Conservation (phyloP, 2,888 invertebrate species). For the Mythimna lalbum region DNA sequence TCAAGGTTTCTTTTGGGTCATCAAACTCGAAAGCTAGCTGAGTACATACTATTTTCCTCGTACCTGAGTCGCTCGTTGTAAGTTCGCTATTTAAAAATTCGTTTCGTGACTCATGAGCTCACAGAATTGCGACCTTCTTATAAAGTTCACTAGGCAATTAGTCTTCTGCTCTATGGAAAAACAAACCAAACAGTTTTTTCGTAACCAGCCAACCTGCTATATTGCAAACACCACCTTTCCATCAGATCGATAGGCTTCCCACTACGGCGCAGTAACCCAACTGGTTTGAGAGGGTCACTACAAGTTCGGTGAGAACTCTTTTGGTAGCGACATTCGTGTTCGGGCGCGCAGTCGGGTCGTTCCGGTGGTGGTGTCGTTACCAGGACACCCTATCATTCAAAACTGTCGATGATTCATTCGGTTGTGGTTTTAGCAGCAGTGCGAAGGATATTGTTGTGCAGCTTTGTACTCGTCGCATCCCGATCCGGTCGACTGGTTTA, state of each 20-base stretch:
- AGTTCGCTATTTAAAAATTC: constrained; percentile 43
- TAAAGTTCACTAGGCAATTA: constrained; percentile 38
- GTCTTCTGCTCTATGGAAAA: constrained; percentile 56
- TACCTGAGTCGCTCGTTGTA: constrained; percentile 20
- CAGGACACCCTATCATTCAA: constrained; percentile 75
- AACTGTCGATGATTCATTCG: constrained; percentile 73
- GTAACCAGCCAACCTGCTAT: constrained; percentile 73
- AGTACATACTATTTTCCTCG: constrained; percentile 15
- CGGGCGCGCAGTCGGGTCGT: constrained; percentile 72
- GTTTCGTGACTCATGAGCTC: constrained; percentile 54
- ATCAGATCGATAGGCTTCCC: constrained; percentile 86
- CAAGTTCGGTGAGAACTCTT: constrained; percentile 56
- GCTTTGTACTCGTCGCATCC: constrained; percentile 39
- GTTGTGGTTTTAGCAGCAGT: constrained; percentile 67
- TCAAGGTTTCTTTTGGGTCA: constrained; percentile 9
- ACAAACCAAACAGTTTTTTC: constrained; percentile 67
- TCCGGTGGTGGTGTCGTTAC: constrained; percentile 78
- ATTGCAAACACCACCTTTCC: constrained; percentile 76
- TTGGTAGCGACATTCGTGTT: constrained; percentile 69
- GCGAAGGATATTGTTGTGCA: constrained; percentile 67
- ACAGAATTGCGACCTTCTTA: constrained; percentile 41
- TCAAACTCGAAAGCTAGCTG: constrained; percentile 3
- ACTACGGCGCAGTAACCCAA: constrained; percentile 84
- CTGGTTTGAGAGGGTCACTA: constrained; percentile 70
- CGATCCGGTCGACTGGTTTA: constrained; percentile 70